Conservation (phyloP, 2,113 vertebrate genomes). For the Entelurus aequoreus region DNA sequence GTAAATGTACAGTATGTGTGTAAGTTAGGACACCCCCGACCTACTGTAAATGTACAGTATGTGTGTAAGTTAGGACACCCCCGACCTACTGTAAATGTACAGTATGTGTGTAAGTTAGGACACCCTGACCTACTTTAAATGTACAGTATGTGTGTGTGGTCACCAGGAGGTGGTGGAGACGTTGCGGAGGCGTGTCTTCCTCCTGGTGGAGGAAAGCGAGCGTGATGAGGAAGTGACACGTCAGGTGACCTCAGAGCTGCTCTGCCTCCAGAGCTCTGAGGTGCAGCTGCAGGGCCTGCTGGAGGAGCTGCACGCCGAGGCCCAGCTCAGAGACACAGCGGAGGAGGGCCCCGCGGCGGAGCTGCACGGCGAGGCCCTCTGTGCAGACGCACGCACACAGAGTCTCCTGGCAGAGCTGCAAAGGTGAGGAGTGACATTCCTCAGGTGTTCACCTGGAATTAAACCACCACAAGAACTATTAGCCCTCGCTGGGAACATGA, state of each 20-base stretch:
- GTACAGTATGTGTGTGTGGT: background rate
- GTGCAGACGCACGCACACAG: constrained; percentile 38
- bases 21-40: no score
- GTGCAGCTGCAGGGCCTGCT: constrained; percentile 65
- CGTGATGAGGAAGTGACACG: constrained; percentile 45
- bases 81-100: no score
- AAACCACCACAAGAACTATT: no score
- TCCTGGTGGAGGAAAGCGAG: constrained; percentile 40
- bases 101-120: no score
- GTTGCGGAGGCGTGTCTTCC: constrained; percentile 46
- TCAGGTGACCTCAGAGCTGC: constrained; percentile 61
- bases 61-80: no score
- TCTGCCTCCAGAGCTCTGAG: constrained; percentile 63
- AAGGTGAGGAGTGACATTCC: constrained; percentile 33
- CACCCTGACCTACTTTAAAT: no score
- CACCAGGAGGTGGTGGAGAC: constrained; percentile 46
- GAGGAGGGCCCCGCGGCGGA: constrained; percentile 42
- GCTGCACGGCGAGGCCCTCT: constrained; percentile 47
- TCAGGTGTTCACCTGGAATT: background rate
- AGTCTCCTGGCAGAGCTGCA: constrained; percentile 47
- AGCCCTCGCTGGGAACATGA: no score
- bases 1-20: no score
- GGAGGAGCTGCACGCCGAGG: constrained; percentile 62
- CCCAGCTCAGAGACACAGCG: constrained; percentile 37
- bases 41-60: no score